Evolutionary conservation across 2,797 vertebrate species (phyloP).

Genomic region (Falco rusticolus): DNA sequence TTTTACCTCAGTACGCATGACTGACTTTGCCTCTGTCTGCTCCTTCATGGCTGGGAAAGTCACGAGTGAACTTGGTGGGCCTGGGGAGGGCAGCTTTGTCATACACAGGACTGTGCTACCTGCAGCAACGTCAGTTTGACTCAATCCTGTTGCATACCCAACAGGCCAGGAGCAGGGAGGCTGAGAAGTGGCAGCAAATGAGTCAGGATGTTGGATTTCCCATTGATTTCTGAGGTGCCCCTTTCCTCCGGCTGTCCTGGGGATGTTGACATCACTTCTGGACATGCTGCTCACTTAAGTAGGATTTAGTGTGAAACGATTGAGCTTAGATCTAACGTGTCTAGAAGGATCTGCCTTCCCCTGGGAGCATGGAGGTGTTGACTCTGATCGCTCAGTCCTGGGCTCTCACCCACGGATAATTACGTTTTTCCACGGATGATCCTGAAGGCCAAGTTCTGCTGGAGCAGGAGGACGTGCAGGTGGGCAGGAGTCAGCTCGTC

Average conservation of each 20-base stretch:
- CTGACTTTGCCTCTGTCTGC: not conserved
- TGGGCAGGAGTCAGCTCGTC: conserved; percentile 39
- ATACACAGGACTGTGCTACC: not conserved
- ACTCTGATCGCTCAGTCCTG: conserved; percentile 41
- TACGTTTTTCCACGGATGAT: not conserved
- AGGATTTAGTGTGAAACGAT: not conserved
- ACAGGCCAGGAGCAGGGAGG: not conserved
- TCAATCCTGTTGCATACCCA: not conserved
- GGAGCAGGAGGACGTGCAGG: conserved; percentile 23
- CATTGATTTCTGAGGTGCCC: not conserved
- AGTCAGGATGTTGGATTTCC: not conserved
- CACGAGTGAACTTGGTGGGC: not conserved
- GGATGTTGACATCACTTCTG: conserved; percentile 15
- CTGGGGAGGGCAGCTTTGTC: not conserved
- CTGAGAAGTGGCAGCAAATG: not conserved
- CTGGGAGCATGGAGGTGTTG: not conserved
- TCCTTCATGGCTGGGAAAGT: not conserved
- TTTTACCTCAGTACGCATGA: not conserved
- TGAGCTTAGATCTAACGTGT: conserved; percentile 7
- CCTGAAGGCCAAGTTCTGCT: conserved; percentile 37
- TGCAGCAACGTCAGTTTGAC: not conserved
- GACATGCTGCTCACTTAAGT: conserved; percentile 1
- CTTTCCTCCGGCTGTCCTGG: not conserved
- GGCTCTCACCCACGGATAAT: conserved; percentile 33
- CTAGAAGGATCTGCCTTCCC: conserved; percentile 15